A percentile compares a stretch with the other conserved stretches of the same genome.
Evolutionary conservation across 2,113 vertebrate genomes (phyloP).

Genomic region (Sitta europaea): DNA sequence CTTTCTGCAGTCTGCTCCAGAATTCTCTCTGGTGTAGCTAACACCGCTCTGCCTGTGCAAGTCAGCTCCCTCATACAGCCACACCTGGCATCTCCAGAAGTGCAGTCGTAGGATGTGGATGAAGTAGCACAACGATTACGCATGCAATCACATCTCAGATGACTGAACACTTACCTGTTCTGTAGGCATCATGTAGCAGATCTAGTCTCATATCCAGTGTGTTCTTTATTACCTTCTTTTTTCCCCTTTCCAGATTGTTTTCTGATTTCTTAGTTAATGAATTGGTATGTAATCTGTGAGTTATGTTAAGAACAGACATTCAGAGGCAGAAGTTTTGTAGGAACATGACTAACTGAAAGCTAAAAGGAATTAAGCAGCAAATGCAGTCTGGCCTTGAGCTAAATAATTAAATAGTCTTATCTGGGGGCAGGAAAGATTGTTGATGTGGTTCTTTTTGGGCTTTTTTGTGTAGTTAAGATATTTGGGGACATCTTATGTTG

Average conservation of each 20-base stretch:
- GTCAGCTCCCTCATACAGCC: not conserved
- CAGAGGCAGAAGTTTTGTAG: not conserved
- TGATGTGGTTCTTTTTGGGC: not conserved
- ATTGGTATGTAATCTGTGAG: not conserved
- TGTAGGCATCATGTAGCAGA: not conserved
- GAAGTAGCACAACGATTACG: rapidly evolving
- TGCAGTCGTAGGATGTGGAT: not conserved
- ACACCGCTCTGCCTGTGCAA: not conserved
- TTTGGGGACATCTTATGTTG: not conserved
- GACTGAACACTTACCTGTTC: not conserved
- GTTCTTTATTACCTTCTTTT: not conserved
- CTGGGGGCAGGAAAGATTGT: not conserved
- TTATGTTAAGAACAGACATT: not conserved
- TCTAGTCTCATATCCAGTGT: not conserved
- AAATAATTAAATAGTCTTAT: not conserved
- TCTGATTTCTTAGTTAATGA: not conserved
- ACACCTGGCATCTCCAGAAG: rapidly evolving
- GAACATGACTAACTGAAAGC: not conserved
- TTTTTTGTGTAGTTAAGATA: not conserved
- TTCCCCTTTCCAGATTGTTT: not conserved
- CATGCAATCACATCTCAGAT: not conserved
- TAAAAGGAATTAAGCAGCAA: not conserved
- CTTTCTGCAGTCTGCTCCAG: not conserved
- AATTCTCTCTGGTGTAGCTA: not conserved
- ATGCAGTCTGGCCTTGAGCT: not conserved